Conservation (phyloP, 2,797 vertebrate species). For the Pitangus sulphuratus region DNA sequence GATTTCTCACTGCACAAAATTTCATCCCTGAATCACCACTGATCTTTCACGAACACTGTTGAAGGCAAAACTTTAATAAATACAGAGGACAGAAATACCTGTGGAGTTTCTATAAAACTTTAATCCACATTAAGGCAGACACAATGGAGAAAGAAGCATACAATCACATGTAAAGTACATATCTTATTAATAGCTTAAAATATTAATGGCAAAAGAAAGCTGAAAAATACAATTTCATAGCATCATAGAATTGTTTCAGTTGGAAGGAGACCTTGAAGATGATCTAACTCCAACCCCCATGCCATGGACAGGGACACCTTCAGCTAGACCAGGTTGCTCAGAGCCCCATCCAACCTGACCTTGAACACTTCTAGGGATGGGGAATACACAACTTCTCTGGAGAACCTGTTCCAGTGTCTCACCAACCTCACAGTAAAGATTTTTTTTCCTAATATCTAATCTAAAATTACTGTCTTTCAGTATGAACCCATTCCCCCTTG, state of each 20-base stretch:
- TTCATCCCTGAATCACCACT: fast-evolving
- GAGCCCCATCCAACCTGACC: background rate
- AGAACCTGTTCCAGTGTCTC: background rate
- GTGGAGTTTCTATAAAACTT: background rate
- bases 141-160: background rate
- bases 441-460: background rate
- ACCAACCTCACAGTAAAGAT: fast-evolving
- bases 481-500: background rate
- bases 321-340: background rate
- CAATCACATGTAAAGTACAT: fast-evolving
- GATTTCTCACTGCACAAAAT: background rate
- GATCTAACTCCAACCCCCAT: fast-evolving
- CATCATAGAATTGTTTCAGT: background rate
- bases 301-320: background rate
- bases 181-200: background rate
- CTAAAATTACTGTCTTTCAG: background rate
- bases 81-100: background rate
- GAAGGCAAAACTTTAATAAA: background rate
- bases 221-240: background rate
- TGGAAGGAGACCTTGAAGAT: background rate
- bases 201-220: background rate
- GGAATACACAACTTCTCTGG: background rate
- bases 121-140: background rate
- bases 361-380: background rate
- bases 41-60: background rate